Evolutionary conservation across 92 coral and sea anemone genomes (phyloP).

Genomic region (Siderastrea radians): DNA sequence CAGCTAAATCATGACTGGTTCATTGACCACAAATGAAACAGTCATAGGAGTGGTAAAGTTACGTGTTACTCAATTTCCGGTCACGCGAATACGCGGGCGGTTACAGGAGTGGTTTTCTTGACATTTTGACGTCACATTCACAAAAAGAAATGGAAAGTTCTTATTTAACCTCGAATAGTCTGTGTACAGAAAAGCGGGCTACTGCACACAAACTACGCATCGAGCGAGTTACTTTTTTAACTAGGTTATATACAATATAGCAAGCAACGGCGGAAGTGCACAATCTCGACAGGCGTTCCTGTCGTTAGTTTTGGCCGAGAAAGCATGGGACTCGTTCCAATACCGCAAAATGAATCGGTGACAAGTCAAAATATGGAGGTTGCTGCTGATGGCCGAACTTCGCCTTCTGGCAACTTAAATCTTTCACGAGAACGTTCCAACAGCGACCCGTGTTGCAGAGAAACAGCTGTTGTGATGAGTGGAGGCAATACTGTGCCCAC

Average conservation of each 20-base stretch:
- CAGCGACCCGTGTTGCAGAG: constrained; percentile 85
- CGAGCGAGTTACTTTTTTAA: too few species aligned
- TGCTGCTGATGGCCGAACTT: constrained; percentile 47
- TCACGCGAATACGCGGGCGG: neutral
- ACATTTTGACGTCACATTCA: neutral
- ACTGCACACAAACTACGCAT: too few species aligned
- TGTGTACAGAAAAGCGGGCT: neutral
- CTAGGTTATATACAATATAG: too few species aligned
- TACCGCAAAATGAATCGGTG: constrained; percentile 16
- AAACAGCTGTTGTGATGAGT: constrained; percentile 74
- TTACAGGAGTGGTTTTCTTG: neutral
- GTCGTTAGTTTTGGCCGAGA: constrained; percentile 5
- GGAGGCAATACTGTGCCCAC: constrained; percentile 78
- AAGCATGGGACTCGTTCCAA: constrained; percentile 38
- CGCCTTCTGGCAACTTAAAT: constrained; percentile 43
- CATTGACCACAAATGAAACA: neutral
- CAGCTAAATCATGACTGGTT: neutral
- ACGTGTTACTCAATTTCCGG: neutral
- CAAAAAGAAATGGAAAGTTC: neutral
- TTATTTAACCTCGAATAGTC: neutral
- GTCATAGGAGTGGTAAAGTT: neutral
- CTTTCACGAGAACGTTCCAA: constrained; percentile 84
- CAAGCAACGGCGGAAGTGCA: neutral
- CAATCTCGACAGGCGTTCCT: constrained; percentile 56
- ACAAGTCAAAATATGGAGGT: constrained; percentile 48